A percentile compares a stretch with the other conserved stretches of the same genome.
phyloP scores from a whole-genome alignment of 2,888 invertebrate species.

The Zootermopsis nevadensis region DNA sequence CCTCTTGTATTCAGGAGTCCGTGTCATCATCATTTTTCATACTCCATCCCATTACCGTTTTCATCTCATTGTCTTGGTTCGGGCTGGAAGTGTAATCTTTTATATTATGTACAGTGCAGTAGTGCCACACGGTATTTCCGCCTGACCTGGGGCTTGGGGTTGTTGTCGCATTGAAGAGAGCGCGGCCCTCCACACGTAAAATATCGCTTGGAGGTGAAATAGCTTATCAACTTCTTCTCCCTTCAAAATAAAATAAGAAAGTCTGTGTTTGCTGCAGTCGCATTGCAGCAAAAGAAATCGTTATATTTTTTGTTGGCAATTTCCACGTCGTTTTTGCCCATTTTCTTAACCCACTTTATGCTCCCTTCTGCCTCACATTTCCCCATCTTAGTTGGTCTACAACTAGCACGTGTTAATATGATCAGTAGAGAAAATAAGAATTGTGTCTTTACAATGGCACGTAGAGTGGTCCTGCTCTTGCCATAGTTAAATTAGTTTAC shows the following conservation, averaged over 20 bases:
- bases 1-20: slow-evolving; percentile 47
- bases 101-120: slow-evolving; percentile 34
- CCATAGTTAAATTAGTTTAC: no score
- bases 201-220: slow-evolving; percentile 43
- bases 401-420: no score
- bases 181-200: slow-evolving; percentile 44
- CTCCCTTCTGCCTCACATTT: slow-evolving; percentile 11
- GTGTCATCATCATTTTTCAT: slow-evolving; percentile 55
- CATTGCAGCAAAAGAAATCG: slow-evolving; percentile 47
- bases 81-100: slow-evolving; percentile 28
- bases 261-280: slow-evolving; percentile 12
- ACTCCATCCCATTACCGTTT: slow-evolving; percentile 52
- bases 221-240: slow-evolving; percentile 45
- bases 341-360: slow-evolving; percentile 47
- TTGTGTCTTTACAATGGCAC: no score
- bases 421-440: no score
- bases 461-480: no score
- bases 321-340: slow-evolving; percentile 44
- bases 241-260: slow-evolving; percentile 15
- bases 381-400: not conserved
- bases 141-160: slow-evolving; percentile 42
- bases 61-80: slow-evolving; percentile 54
- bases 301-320: slow-evolving; percentile 41
- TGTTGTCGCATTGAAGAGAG: slow-evolving; percentile 42
- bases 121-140: slow-evolving; percentile 13